Conservation (phyloP, 1,140 invertebrate genomes). For the Limonius californicus region DNA sequence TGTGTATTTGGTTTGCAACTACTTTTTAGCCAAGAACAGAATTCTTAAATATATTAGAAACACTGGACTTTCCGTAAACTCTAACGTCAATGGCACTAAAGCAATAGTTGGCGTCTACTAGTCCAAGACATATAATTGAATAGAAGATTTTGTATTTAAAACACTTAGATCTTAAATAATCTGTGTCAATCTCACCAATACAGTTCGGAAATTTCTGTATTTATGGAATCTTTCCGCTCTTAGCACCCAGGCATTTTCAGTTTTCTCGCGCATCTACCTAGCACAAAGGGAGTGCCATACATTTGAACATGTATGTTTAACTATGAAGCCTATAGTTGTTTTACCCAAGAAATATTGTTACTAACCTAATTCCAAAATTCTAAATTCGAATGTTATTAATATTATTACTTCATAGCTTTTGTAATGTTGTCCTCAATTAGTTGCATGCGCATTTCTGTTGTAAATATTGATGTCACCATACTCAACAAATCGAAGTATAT, state of each 20-base stretch:
- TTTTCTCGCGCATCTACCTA: not conserved
- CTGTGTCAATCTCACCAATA: not conserved
- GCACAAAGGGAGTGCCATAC: not conserved
- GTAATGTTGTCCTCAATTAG: too few relatives aligned
- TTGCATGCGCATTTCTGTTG: too few relatives aligned
- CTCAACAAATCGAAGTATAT: too few relatives aligned
- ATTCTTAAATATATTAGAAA: conserved; percentile 24
- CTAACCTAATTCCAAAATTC: too few relatives aligned
- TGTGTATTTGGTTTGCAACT: not conserved
- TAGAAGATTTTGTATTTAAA: not conserved
- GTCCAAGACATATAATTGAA: not conserved
- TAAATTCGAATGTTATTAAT: too few relatives aligned
- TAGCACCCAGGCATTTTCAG: not conserved
- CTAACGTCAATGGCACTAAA: conserved; percentile 50
- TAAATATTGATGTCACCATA: too few relatives aligned
- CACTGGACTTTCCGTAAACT: conserved; percentile 44
- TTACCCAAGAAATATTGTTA: not conserved
- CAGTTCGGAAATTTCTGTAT: not conserved
- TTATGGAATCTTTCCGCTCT: not conserved
- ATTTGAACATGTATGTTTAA: not conserved
- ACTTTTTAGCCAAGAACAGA: not conserved
- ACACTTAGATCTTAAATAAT: not conserved
- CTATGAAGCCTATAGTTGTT: not conserved
- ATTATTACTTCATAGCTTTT: too few relatives aligned
- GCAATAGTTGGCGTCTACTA: conserved; percentile 49